These are phyloP conservation scores for Oncorhynchus tshawytscha DNA, from an alignment of 2,113 vertebrate species.

Conservation along the genomic window DNA sequence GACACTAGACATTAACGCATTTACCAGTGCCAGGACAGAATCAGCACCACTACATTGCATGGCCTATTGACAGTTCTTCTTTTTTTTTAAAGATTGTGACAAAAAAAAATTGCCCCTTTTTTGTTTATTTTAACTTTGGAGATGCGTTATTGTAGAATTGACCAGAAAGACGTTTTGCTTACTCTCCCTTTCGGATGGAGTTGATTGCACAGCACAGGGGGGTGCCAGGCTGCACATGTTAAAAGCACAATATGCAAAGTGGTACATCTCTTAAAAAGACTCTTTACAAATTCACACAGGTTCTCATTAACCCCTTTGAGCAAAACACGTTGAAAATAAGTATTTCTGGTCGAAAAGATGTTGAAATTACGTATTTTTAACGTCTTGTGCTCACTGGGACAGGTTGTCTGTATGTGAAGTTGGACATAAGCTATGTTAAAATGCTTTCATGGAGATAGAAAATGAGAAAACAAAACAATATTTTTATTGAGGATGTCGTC, in stretches of 20 bases:
- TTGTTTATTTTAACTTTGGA: slow-evolving; percentile 45
- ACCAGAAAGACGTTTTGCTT: slow-evolving; percentile 48
- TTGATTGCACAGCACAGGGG: slow-evolving; percentile 33
- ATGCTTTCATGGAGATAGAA: slow-evolving; percentile 27
- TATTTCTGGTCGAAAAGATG: too few species aligned
- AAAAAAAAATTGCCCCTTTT: slow-evolving; percentile 19
- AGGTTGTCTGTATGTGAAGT: slow-evolving; percentile 62
- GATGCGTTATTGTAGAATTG: slow-evolving; percentile 68
- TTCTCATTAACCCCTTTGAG: slow-evolving; percentile 7
- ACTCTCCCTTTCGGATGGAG: slow-evolving; percentile 21
- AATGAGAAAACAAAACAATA: slow-evolving; percentile 43
- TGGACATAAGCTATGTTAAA: slow-evolving; percentile 63
- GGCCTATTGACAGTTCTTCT: slow-evolving; percentile 45
- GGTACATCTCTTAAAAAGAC: background rate
- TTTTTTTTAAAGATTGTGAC: slow-evolving; percentile 1
- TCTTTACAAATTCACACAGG: slow-evolving; percentile 44
- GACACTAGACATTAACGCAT: slow-evolving; percentile 61
- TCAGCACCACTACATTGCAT: slow-evolving; percentile 57
- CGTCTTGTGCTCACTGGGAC: too few species aligned
- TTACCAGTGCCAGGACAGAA: slow-evolving; percentile 71
- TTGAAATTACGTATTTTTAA: too few species aligned
- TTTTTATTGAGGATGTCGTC: slow-evolving; percentile 22
- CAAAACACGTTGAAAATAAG: too few species aligned
- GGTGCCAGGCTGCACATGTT: slow-evolving; percentile 22
- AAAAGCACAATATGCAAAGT: slow-evolving; percentile 71